phyloP scores from a whole-genome alignment of 1,140 invertebrate species.

The Zaprionus lachaisei region DNA sequence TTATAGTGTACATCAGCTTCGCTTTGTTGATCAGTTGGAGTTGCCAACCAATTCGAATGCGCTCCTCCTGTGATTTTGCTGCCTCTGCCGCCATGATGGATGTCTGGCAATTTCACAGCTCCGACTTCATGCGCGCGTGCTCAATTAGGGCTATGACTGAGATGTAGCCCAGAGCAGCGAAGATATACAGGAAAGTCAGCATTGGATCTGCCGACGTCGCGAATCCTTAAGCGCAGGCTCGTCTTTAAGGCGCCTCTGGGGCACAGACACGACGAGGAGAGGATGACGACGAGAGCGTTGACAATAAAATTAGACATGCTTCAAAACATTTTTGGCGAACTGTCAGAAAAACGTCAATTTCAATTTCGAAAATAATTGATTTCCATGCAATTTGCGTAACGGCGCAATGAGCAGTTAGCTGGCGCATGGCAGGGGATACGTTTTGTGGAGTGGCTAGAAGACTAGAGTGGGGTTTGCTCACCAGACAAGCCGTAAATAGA shows the following conservation, averaged over 20 bases:
- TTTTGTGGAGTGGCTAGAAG: neutral
- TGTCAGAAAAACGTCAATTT: conserved; percentile 80
- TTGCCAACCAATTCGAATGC: neutral
- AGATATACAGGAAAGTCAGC: neutral
- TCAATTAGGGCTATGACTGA: conserved; percentile 63
- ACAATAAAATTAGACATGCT: conserved; percentile 80
- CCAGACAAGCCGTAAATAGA: conserved; percentile 31
- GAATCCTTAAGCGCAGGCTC: conserved; percentile 37
- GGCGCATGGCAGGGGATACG: neutral
- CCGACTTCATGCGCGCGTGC: conserved; percentile 66
- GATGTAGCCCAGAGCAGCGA: conserved; percentile 18
- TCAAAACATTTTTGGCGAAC: conserved; percentile 78
- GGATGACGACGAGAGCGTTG: conserved; percentile 39
- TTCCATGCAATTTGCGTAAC: conserved; percentile 75
- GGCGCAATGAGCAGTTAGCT: conserved; percentile 69
- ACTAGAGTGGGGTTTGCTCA: neutral
- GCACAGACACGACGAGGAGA: neutral
- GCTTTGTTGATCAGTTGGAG: conserved; percentile 5
- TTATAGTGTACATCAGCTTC: conserved; percentile 18
- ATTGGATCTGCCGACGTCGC: neutral
- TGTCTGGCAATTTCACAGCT: conserved; percentile 49
- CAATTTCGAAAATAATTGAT: conserved; percentile 80
- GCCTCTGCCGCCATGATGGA: conserved; percentile 39
- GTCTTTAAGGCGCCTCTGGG: conserved; percentile 22
- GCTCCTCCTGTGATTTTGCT: conserved; percentile 1